A percentile compares a stretch with the other conserved stretches of the same genome.
These are phyloP conservation scores for Gallinago stenura DNA, from an alignment of 2,797 vertebrate genomes.

Conservation along the genomic window DNA sequence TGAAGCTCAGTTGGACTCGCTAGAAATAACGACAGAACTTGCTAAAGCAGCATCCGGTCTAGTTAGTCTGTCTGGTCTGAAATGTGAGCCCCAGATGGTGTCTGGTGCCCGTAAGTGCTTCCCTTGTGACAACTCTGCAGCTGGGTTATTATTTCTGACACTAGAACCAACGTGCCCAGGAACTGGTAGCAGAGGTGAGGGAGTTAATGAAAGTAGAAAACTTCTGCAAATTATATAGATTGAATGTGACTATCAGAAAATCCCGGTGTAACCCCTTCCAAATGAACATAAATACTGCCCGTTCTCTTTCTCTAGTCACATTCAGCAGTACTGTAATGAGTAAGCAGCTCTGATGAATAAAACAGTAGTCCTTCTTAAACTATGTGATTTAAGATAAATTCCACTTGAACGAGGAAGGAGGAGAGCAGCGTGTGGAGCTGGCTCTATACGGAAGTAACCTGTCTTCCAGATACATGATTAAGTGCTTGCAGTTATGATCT, in stretches of 20 bases:
- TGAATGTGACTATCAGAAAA: not conserved
- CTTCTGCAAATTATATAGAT: not conserved
- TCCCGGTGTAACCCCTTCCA: not conserved
- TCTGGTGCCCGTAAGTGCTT: not conserved
- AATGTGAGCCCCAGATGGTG: not conserved
- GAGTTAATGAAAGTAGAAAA: not conserved
- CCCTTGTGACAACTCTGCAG: not conserved
- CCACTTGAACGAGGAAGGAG: not conserved
- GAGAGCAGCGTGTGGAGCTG: not conserved
- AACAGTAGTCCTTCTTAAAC: not conserved
- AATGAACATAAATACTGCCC: not conserved
- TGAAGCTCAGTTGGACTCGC: not conserved
- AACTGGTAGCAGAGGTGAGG: not conserved
- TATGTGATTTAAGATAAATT: not conserved
- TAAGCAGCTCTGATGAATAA: not conserved
- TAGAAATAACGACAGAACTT: not conserved
- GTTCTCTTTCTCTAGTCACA: not conserved
- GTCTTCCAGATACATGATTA: not conserved
- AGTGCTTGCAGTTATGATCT: not conserved
- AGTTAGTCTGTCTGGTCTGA: not conserved
- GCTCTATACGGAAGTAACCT: not conserved
- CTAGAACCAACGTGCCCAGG: not conserved
- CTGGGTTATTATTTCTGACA: not conserved
- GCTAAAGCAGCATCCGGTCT: not conserved
- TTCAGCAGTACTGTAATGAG: not conserved